Evolutionary conservation across 1,140 invertebrate genomes (phyloP).

Genomic region (Cotesia typhae): DNA sequence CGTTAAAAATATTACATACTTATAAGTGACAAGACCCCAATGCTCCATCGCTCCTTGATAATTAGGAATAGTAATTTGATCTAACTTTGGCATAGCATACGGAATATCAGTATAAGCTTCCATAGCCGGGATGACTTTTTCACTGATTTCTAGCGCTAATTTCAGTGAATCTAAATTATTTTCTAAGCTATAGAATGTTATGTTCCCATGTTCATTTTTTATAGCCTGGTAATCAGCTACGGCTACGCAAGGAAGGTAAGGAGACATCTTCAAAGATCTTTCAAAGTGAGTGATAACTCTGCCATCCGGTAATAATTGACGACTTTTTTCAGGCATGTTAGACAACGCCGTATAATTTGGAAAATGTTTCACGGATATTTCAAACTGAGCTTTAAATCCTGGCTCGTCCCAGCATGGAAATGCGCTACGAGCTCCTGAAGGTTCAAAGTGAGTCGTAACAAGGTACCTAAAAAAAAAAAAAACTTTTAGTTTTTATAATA

Average conservation of each 20-base stretch:
- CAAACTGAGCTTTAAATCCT: conserved; percentile 83
- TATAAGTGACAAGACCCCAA: conserved; percentile 60
- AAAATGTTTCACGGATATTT: conserved; percentile 77
- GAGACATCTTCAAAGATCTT: conserved; percentile 69
- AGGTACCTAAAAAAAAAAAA: conserved; percentile 72
- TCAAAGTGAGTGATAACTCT: conserved; percentile 39
- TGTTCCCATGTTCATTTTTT: conserved; percentile 39
- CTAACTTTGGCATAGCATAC: conserved; percentile 35
- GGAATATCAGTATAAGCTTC: conserved; percentile 35
- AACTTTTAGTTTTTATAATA: neutral
- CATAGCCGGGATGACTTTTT: conserved; percentile 23
- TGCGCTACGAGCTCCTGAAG: conserved; percentile 82
- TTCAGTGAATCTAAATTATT: neutral
- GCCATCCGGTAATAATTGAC: conserved; percentile 19
- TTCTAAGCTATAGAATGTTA: conserved; percentile 27
- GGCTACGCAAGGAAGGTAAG: conserved; percentile 78
- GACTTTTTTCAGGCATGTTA: conserved; percentile 62
- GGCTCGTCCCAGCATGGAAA: conserved; percentile 97
- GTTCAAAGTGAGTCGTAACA: conserved; percentile 87
- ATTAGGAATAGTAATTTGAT: conserved; percentile 23
- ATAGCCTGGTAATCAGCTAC: conserved; percentile 67
- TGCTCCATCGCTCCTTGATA: conserved; percentile 33
- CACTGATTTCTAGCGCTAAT: conserved; percentile 23
- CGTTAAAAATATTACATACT: conserved; percentile 64
- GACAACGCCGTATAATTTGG: conserved; percentile 70